These are phyloP conservation scores for Tigriopus californicus DNA, from an alignment of 2,888 invertebrate genomes.

Conservation along the genomic window DNA sequence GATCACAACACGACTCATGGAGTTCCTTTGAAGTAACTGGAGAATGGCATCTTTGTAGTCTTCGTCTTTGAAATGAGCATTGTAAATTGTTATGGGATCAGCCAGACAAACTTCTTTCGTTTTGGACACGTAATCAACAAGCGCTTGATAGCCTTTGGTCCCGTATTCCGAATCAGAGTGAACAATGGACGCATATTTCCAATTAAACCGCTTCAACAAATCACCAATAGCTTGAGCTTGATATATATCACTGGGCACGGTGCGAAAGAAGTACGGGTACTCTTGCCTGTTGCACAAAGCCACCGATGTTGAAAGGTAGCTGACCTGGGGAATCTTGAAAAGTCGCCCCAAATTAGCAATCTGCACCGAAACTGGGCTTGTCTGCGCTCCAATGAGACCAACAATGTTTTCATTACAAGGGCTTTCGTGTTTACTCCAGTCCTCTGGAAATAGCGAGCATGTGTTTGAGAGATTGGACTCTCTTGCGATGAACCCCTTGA, in stretches of 20 bases:
- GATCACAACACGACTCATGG: conserved; percentile 28
- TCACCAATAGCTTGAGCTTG: conserved; percentile 36
- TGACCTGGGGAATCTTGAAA: conserved; percentile 37
- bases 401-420: conserved; percentile 23
- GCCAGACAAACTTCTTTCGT: conserved; percentile 9
- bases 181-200: conserved; percentile 31
- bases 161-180: conserved; percentile 39
- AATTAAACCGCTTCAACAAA: conserved; percentile 31
- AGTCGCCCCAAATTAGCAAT: conserved; percentile 34
- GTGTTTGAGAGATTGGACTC: neutral
- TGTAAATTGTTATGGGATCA: conserved; percentile 7
- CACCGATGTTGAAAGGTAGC: conserved; percentile 36
- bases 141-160: conserved; percentile 32
- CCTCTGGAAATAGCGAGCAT: neutral
- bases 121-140: conserved; percentile 22
- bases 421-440: neutral
- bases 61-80: conserved; percentile 19
- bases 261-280: conserved; percentile 36
- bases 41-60: conserved; percentile 31
- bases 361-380: conserved; percentile 29
- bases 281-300: conserved; percentile 32
- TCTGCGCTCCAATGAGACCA: conserved; percentile 36
- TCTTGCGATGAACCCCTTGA: conserved; percentile 30
- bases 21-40: conserved; percentile 27
- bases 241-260: conserved; percentile 37